These are phyloP conservation scores for Ianthella basta DNA, from an alignment of 37 sponge, comb jelly and placozoan species.

Conservation along the genomic window DNA sequence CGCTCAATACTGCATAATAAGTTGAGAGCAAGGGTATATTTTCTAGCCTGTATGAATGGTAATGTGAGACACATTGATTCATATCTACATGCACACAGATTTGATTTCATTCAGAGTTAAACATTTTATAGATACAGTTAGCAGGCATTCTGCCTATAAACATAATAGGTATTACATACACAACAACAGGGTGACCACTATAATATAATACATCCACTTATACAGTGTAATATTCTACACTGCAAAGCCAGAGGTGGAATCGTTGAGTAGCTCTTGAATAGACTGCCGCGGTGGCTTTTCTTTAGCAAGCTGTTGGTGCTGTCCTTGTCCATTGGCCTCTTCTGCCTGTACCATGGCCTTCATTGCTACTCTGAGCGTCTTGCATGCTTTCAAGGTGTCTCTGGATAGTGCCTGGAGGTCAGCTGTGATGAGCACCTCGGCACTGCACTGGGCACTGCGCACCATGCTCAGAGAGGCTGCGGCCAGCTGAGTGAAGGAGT, in stretches of 20 bases:
- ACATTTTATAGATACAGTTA: too few relatives aligned
- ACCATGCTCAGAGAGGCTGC: conserved; percentile 30
- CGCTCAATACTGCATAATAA: too few relatives aligned
- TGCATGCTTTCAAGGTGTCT: conserved; percentile 43
- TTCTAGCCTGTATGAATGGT: too few relatives aligned
- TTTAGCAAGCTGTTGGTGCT: neutral
- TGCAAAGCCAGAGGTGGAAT: conserved; percentile 16
- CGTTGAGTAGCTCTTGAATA: conserved; percentile 15
- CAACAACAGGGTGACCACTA: too few relatives aligned
- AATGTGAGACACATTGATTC: too few relatives aligned
- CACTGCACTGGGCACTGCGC: conserved; percentile 16
- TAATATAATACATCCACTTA: neutral
- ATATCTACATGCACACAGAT: too few relatives aligned
- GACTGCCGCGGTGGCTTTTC: neutral
- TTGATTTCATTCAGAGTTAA: too few relatives aligned
- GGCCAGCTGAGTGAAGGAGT: conserved; percentile 48
- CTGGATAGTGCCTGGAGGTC: conserved; percentile 48
- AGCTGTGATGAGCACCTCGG: neutral
- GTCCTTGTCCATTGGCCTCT: neutral
- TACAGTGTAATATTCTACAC: neutral
- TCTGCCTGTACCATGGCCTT: neutral
- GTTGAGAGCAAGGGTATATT: too few relatives aligned
- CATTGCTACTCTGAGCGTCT: conserved; percentile 9
- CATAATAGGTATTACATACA: too few relatives aligned
- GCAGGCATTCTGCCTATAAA: too few relatives aligned